Conservation (phyloP, 2,797 vertebrate genomes). For the Antennarius maculatus region DNA sequence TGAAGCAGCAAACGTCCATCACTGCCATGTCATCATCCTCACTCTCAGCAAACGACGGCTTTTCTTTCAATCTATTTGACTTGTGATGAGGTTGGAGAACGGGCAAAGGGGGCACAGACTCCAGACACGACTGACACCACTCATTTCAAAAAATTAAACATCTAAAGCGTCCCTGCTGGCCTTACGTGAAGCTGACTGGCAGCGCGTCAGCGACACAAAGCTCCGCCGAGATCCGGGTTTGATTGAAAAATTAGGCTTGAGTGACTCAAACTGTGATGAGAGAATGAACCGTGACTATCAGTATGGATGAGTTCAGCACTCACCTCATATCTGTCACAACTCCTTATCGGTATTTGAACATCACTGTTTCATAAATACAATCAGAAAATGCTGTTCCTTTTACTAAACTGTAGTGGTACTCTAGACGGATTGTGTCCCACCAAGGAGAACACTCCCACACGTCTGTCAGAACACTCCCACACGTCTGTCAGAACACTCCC, state of each 20-base stretch:
- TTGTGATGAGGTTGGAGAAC: constrained; percentile 29
- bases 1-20: constrained; percentile 1
- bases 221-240: constrained; percentile 9
- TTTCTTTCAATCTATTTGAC: constrained; percentile 40
- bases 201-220: constrained; percentile 31
- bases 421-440: no score
- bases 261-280: constrained; percentile 18
- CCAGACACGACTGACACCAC: constrained; percentile 24
- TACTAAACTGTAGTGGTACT: no score
- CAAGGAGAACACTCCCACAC: no score
- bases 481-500: no score
- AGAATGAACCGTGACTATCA: constrained; percentile 3
- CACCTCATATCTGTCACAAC: no score
- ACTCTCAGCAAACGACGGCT: constrained; percentile 9
- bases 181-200: constrained; percentile 54
- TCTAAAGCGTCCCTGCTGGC: constrained; percentile 25
- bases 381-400: no score
- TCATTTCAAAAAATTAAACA: constrained; percentile 16
- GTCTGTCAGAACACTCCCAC: no score
- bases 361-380: no score
- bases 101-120: background rate
- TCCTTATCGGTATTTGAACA: no score
- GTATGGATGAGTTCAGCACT: background rate
- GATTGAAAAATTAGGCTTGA: constrained; percentile 41
- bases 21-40: constrained; percentile 14